These are phyloP conservation scores for Acrossocheilus fasciatus DNA, from an alignment of 2,797 vertebrate genomes.

Conservation along the genomic window DNA sequence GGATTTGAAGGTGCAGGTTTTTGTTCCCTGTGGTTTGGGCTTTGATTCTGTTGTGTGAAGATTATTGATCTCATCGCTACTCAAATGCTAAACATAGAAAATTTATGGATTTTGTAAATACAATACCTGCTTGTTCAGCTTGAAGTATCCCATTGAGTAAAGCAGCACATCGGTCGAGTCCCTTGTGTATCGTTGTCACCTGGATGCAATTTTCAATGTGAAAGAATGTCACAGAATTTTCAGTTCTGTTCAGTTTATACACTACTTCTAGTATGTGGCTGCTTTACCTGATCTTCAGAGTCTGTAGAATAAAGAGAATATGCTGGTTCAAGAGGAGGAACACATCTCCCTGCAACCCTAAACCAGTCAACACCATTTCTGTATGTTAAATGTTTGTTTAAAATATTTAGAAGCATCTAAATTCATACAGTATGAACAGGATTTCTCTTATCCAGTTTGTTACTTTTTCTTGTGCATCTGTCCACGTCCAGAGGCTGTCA, in stretches of 20 bases:
- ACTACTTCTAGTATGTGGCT: background rate
- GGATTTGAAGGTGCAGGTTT: constrained; percentile 60
- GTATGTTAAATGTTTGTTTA: background rate
- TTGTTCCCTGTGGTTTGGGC: constrained; percentile 63
- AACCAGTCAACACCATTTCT: background rate
- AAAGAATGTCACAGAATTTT: background rate
- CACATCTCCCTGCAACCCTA: constrained; percentile 72
- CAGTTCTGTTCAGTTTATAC: background rate
- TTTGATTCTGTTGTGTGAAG: constrained; percentile 67
- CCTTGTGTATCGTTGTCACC: constrained; percentile 78
- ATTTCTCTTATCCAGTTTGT: constrained; percentile 54
- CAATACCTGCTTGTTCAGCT: constrained; percentile 80
- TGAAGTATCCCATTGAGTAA: constrained; percentile 85
- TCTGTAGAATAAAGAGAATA: constrained; percentile 84
- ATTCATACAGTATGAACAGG: background rate
- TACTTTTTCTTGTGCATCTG: constrained; percentile 77
- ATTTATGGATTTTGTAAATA: background rate
- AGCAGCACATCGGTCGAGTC: constrained; percentile 88
- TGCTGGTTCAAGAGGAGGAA: constrained; percentile 69
- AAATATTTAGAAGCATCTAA: background rate
- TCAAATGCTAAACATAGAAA: constrained; percentile 17
- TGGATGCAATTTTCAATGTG: constrained; percentile 58
- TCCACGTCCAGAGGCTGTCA: constrained; percentile 71
- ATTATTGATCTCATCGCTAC: background rate
- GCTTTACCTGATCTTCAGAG: constrained; percentile 86